Conservation (phyloP, 2,888 invertebrate species). For the Gasteruption jaculator region DNA sequence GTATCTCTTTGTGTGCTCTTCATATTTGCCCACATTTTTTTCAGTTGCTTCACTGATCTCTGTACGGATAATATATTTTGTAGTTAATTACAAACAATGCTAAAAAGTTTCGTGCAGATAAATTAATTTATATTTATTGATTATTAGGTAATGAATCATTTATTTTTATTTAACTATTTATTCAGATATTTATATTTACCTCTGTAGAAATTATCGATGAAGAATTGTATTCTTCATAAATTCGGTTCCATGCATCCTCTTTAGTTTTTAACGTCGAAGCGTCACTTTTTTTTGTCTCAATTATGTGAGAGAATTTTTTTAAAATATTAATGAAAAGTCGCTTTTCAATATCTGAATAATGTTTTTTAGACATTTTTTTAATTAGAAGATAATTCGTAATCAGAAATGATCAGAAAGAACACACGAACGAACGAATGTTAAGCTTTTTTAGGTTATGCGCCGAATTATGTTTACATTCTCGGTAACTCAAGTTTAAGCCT, state of each 20-base stretch:
- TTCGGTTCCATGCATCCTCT: conserved; percentile 12
- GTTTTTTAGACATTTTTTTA: no score
- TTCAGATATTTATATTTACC: conserved; percentile 13
- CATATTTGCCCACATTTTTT: conserved; percentile 20
- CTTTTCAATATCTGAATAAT: background rate
- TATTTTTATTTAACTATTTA: no score
- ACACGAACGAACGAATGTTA: no score
- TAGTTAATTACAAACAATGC: conserved; percentile 1
- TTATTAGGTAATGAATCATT: no score
- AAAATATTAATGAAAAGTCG: conserved; percentile 13
- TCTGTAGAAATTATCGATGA: conserved; percentile 10
- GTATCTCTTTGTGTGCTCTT: conserved; percentile 16
- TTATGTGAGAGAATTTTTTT: conserved; percentile 11
- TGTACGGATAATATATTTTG: conserved; percentile 9
- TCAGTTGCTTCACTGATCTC: conserved; percentile 16
- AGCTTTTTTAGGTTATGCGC: no score
- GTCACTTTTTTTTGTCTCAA: conserved; percentile 15
- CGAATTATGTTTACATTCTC: no score
- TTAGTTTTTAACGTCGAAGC: conserved; percentile 13
- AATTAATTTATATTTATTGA: background rate
- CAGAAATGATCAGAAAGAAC: no score
- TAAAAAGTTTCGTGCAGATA: conserved; percentile 2
- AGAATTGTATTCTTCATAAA: conserved; percentile 12
- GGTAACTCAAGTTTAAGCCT: no score
- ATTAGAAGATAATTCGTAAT: no score